phyloP scores from a whole-genome alignment of 1,140 invertebrate species.

The Drosophila tropicalis region DNA sequence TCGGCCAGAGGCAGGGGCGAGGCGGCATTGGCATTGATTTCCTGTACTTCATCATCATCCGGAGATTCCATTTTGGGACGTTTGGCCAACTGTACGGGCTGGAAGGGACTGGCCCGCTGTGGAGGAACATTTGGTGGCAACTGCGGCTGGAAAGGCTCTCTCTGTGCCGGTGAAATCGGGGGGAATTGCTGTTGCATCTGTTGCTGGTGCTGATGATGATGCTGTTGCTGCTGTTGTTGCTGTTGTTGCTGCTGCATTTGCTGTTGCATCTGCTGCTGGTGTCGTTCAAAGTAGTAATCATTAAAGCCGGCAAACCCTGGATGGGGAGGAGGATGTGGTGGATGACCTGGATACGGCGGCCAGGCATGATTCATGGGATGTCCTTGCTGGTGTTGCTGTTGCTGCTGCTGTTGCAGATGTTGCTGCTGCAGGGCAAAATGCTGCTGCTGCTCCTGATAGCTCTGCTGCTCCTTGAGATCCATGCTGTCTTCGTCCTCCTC shows the following conservation, averaged over 20 bases:
- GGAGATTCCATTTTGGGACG: slow-evolving; percentile 63
- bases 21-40: slow-evolving; percentile 50
- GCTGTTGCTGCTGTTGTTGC: slow-evolving; percentile 59
- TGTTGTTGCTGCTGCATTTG: slow-evolving; percentile 53
- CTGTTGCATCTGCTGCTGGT: slow-evolving; percentile 66
- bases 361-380: slow-evolving; percentile 55
- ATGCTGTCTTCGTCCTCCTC: slow-evolving; percentile 78
- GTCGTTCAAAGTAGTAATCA: slow-evolving; percentile 70
- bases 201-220: slow-evolving; percentile 29
- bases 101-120: slow-evolving; percentile 63
- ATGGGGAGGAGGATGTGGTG: slow-evolving; percentile 49
- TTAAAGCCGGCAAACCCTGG: slow-evolving; percentile 62
- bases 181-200: slow-evolving; percentile 35
- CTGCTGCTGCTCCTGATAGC: slow-evolving; percentile 68
- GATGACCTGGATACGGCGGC: slow-evolving; percentile 56
- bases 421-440: slow-evolving; percentile 65
- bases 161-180: slow-evolving; percentile 37
- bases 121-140: slow-evolving; percentile 61
- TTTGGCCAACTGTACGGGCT: slow-evolving; percentile 62
- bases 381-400: slow-evolving; percentile 29
- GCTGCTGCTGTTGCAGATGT: slow-evolving; percentile 58
- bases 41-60: slow-evolving; percentile 62
- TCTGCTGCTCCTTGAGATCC: slow-evolving; percentile 69
- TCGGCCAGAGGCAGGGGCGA: slow-evolving; percentile 42
- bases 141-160: slow-evolving; percentile 68